Conservation (phyloP, 1,140 invertebrate genomes). For the Hypsibius dujardini region DNA sequence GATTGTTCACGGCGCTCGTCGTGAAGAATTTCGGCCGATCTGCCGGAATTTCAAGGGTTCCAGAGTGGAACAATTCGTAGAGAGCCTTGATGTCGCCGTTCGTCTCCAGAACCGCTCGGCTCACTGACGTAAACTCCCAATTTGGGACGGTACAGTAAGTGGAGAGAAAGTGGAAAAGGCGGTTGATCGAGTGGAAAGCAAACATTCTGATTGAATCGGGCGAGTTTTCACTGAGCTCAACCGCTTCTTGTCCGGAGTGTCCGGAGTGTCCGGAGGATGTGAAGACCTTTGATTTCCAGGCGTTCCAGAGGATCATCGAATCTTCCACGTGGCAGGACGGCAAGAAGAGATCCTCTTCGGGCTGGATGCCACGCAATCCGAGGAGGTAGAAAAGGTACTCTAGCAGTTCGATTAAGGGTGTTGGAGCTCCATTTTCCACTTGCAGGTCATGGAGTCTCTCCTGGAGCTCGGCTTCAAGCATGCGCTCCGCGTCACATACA, state of each 20-base stretch:
- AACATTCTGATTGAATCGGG: neutral
- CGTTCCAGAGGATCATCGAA: neutral
- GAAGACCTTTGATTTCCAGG: conserved; percentile 1
- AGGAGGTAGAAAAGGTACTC: neutral
- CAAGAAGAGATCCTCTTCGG: neutral
- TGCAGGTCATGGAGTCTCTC: conserved; percentile 4
- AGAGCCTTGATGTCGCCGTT: conserved; percentile 1
- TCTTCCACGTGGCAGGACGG: conserved; percentile 4
- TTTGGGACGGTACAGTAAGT: neutral
- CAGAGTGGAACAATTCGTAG: neutral
- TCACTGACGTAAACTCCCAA: neutral
- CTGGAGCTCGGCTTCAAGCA: neutral
- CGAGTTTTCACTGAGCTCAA: neutral
- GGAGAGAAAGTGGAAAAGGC: neutral
- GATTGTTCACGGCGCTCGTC: neutral
- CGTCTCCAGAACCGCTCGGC: neutral
- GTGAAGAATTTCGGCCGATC: neutral
- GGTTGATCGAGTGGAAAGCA: conserved; percentile 1
- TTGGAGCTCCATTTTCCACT: neutral
- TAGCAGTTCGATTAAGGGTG: neutral
- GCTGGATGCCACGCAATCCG: neutral
- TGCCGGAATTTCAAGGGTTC: neutral
- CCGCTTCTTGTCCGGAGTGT: neutral
- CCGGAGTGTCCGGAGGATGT: neutral
- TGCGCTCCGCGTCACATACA: neutral